Evolutionary conservation across 2,113 vertebrate species (phyloP).

Genomic region (Heterochromis multidens): DNA sequence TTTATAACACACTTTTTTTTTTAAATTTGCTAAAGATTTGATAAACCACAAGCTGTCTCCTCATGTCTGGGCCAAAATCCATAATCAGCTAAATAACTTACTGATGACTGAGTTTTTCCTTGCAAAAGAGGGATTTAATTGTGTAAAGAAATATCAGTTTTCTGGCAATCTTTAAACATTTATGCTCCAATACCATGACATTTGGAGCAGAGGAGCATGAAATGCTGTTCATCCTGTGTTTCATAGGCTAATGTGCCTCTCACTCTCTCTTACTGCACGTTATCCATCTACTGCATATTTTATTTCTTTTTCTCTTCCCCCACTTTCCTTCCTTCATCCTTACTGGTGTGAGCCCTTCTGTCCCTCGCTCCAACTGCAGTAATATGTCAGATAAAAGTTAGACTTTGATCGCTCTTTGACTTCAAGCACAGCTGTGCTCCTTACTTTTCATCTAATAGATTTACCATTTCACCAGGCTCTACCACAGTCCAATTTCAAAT

Average conservation of each 20-base stretch:
- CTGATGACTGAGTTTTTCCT: neutral
- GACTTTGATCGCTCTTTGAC: constrained; percentile 50
- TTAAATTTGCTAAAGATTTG: neutral
- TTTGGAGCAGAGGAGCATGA: constrained; percentile 12
- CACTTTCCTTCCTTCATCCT: constrained; percentile 7
- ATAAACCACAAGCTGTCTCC: neutral
- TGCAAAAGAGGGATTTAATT: neutral
- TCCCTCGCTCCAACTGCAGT: neutral
- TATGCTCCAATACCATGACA: neutral
- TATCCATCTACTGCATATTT: constrained; percentile 44
- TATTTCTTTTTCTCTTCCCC: constrained; percentile 1
- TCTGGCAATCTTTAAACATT: neutral
- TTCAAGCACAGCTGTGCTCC: constrained; percentile 13
- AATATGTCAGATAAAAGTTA: constrained; percentile 33
- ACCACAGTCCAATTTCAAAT: constrained; percentile 6
- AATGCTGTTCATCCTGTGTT: constrained; percentile 19
- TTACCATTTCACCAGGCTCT: neutral
- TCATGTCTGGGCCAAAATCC: neutral
- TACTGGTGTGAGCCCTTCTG: neutral
- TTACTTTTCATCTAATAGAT: constrained; percentile 22
- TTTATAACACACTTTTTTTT: neutral
- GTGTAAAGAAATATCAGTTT: neutral
- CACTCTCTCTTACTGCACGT: neutral
- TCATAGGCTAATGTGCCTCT: neutral
- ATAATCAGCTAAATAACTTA: neutral